A percentile compares a stretch with the other conserved stretches of the same genome.
Conservation (phyloP, 2,797 vertebrate species). For the Catharus ustulatus region DNA sequence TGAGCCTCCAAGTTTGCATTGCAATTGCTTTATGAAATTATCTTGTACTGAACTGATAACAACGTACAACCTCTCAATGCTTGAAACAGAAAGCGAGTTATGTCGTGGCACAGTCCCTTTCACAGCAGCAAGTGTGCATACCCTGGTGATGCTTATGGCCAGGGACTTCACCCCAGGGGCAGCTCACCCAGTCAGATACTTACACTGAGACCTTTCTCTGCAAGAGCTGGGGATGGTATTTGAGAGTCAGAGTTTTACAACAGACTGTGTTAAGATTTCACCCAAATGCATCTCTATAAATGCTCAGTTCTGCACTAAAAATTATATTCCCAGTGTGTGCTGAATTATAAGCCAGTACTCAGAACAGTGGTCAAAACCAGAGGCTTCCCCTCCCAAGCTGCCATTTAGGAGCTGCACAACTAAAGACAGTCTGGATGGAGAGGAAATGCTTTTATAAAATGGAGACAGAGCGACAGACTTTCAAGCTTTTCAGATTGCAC, state of each 20-base stretch:
- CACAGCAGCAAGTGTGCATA: background rate
- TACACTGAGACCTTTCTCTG: background rate
- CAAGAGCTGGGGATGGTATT: background rate
- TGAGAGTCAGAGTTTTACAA: background rate
- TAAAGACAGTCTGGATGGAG: background rate
- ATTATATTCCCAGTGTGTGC: background rate
- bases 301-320: background rate
- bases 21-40: background rate
- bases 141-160: background rate
- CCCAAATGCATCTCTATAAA: background rate
- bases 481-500: background rate
- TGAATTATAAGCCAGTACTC: background rate
- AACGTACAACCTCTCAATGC: background rate
- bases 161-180: background rate
- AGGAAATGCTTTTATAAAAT: background rate
- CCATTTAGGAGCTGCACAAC: background rate
- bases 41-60: background rate
- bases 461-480: background rate
- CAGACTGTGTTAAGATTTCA: background rate
- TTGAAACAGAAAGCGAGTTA: background rate
- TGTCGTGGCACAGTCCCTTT: background rate
- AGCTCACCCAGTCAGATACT: background rate
- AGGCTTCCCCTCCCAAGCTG: background rate
- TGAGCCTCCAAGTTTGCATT: constrained; percentile 15
- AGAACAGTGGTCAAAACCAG: background rate